Conservation (phyloP, 2,113 vertebrate genomes). For the Rhinolophus sinicus region DNA sequence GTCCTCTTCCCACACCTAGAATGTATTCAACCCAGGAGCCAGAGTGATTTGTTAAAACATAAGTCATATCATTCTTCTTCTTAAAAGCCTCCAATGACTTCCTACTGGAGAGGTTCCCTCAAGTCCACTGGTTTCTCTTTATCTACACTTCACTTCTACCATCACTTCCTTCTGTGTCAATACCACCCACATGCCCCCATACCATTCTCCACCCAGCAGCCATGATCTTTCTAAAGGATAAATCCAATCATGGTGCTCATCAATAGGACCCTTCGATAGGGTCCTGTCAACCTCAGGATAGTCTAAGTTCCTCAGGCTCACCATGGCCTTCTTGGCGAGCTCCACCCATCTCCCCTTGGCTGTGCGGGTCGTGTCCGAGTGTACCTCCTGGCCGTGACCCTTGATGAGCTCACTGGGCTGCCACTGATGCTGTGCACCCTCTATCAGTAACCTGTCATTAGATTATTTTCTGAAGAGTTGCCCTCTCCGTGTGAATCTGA, state of each 20-base stretch:
- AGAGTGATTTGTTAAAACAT: background rate
- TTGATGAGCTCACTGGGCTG: background rate
- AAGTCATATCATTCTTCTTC: background rate
- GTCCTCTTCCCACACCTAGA: background rate
- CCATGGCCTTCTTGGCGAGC: background rate
- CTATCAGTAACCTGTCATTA: background rate
- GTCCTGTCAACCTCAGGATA: background rate
- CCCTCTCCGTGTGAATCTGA: background rate
- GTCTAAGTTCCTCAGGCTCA: background rate
- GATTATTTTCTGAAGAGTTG: background rate
- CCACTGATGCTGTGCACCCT: background rate
- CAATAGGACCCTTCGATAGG: background rate
- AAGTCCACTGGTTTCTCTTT: background rate
- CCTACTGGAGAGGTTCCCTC: background rate
- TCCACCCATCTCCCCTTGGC: background rate
- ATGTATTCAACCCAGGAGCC: background rate
- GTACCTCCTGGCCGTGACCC: background rate
- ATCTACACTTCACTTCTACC: background rate
- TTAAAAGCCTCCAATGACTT: background rate
- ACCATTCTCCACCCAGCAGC: background rate
- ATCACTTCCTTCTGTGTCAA: background rate
- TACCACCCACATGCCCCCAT: background rate
- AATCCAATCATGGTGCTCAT: background rate
- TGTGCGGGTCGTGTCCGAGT: rapidly evolving
- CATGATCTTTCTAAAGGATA: background rate